phyloP scores from a whole-genome alignment of 1,140 invertebrate genomes.

The Vanessa tameamea region DNA sequence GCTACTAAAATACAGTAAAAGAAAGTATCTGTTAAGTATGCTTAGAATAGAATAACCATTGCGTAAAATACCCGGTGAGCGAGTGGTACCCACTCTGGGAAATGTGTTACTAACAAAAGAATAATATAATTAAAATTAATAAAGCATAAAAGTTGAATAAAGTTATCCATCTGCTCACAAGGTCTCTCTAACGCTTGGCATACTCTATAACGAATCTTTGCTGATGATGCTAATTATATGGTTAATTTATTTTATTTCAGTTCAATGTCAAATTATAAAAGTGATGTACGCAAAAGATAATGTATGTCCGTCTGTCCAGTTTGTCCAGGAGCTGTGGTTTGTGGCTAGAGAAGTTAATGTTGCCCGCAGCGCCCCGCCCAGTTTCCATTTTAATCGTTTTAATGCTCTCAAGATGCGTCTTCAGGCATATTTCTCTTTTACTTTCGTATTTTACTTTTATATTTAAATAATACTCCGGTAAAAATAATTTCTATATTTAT shows the following conservation, averaged over 20 bases:
- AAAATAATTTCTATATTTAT: too few species aligned
- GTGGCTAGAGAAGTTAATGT: conserved; percentile 65
- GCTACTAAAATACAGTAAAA: too few species aligned
- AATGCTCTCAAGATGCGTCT: conserved; percentile 44
- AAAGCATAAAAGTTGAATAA: too few species aligned
- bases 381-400: conserved; percentile 68
- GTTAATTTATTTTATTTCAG: background rate
- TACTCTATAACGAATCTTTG: background rate
- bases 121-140: too few species aligned
- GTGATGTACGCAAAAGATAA: conserved; percentile 39
- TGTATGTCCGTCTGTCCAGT: conserved; percentile 47
- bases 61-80: too few species aligned
- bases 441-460: background rate
- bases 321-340: conserved; percentile 72
- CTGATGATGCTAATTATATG: background rate
- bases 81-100: too few species aligned
- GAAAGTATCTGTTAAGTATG: too few species aligned
- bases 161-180: too few species aligned
- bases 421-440: background rate
- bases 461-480: too few species aligned
- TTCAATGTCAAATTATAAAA: conserved; percentile 31
- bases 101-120: too few species aligned
- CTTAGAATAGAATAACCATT: too few species aligned
- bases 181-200: too few species aligned
- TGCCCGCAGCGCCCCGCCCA: conserved; percentile 56